Evolutionary conservation across 2,797 vertebrate species (phyloP).

Genomic region (Lepus townsendii): DNA sequence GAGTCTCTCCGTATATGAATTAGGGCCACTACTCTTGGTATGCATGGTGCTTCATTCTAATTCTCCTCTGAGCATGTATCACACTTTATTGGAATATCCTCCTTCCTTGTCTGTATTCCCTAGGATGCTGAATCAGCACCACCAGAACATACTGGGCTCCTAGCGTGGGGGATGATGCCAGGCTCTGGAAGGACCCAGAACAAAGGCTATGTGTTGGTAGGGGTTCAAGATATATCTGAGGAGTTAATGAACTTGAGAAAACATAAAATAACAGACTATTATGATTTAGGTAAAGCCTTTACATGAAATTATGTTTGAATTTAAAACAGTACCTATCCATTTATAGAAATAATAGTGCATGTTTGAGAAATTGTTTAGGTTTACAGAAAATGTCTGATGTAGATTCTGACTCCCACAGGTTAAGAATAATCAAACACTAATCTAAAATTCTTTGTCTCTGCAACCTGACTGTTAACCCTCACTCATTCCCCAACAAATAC

Average conservation of each 20-base stretch:
- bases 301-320: not conserved
- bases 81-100: not conserved
- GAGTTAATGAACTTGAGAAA: not conserved
- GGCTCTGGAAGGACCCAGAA: not conserved
- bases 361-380: not conserved
- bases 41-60: rapidly evolving
- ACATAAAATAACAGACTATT: not conserved
- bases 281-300: not conserved
- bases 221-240: not conserved
- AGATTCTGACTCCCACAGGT: not conserved
- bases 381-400: not conserved
- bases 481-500: not conserved
- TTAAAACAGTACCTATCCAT: not conserved
- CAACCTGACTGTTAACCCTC: not conserved
- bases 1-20: not conserved
- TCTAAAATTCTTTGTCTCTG: not conserved
- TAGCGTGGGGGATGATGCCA: not conserved
- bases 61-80: not conserved
- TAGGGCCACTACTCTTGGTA: not conserved
- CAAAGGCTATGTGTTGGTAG: not conserved
- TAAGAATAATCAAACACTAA: not conserved
- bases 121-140: not conserved
- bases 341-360: conserved; percentile 11
- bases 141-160: not conserved
- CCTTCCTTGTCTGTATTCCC: not conserved